These are phyloP conservation scores for Crocodylus rhombifer DNA, from an alignment of 2,797 vertebrate species.

Conservation along the genomic window DNA sequence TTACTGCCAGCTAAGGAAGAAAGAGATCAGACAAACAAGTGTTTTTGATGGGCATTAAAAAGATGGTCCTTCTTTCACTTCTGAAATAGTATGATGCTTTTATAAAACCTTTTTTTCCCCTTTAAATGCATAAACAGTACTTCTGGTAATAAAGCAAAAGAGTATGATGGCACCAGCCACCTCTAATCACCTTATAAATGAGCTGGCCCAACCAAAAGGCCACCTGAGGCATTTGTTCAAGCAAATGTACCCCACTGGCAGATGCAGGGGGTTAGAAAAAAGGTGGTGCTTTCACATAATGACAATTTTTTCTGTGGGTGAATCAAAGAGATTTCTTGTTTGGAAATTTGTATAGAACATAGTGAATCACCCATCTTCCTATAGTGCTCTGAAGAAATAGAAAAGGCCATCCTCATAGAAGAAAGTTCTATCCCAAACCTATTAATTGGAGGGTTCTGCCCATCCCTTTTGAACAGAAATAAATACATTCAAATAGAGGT, in stretches of 20 bases:
- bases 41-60: conserved; percentile 51
- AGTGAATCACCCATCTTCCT: neutral
- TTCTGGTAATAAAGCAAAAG: conserved; percentile 34
- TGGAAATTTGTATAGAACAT: neutral
- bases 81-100: conserved; percentile 25
- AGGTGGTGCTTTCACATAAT: neutral
- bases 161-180: neutral
- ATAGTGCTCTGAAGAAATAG: neutral
- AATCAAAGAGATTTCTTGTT: neutral
- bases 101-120: conserved; percentile 3
- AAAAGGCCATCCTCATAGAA: neutral
- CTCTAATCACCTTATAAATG: conserved; percentile 8
- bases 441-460: neutral
- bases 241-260: neutral
- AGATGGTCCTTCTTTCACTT: neutral
- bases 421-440: neutral
- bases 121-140: conserved; percentile 26
- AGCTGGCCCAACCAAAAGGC: neutral
- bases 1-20: conserved; percentile 47
- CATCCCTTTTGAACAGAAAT: neutral
- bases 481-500: neutral
- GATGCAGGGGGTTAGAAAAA: neutral
- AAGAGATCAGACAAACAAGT: conserved; percentile 50
- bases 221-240: neutral
- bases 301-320: neutral